Evolutionary conservation across 2,113 vertebrate genomes (phyloP).

Genomic region (Carollia perspicillata): DNA sequence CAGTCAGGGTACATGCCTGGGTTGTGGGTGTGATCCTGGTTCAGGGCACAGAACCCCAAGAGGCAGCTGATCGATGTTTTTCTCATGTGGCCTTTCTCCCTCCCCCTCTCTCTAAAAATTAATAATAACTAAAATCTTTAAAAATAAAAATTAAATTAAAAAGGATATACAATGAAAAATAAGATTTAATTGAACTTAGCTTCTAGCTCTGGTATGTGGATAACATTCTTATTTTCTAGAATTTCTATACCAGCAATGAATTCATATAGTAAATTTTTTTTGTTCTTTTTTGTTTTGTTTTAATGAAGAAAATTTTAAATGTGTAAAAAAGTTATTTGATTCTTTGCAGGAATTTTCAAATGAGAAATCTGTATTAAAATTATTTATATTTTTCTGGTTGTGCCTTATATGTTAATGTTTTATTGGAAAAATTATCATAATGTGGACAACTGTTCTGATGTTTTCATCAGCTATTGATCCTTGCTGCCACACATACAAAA

Average conservation of each 20-base stretch:
- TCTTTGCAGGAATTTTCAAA: neutral
- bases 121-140: too few species aligned
- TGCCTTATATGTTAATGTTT: neutral
- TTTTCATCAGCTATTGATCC: neutral
- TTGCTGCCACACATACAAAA: neutral
- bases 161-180: neutral
- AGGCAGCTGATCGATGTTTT: too few species aligned
- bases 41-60: too few species aligned
- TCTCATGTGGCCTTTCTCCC: too few species aligned
- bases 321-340: neutral
- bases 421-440: neutral
- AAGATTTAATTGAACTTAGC: neutral
- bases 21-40: too few species aligned
- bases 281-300: neutral
- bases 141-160: too few species aligned
- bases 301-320: neutral
- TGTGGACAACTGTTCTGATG: neutral
- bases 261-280: neutral
- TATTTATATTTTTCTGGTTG: neutral
- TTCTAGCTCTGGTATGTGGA: neutral
- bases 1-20: too few species aligned
- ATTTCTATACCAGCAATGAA: neutral
- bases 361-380: neutral
- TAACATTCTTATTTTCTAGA: conserved; percentile 2
- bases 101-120: too few species aligned